Evolutionary conservation across 2,113 vertebrate species (phyloP).

Genomic region (Psilopsiagon aurifrons): DNA sequence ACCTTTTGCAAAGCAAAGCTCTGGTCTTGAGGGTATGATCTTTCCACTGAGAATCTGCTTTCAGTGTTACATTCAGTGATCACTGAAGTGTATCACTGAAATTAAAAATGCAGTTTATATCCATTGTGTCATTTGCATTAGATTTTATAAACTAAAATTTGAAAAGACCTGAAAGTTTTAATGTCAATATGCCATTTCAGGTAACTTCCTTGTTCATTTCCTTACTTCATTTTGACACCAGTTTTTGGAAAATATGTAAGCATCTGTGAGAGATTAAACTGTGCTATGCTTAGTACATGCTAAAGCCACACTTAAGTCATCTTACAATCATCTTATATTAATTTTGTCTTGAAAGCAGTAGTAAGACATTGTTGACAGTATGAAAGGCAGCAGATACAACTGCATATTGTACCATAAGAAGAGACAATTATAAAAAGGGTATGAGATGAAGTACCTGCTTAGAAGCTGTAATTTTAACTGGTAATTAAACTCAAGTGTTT

Average conservation of each 20-base stretch:
- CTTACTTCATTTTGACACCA: neutral
- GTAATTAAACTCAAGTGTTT: conserved; percentile 82
- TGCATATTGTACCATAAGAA: conserved; percentile 70
- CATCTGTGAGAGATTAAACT: neutral
- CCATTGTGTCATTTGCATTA: neutral
- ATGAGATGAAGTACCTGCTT: conserved; percentile 75
- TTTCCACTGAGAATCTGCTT: neutral
- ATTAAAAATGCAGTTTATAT: neutral
- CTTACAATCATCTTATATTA: conserved; percentile 42
- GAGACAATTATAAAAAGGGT: conserved; percentile 73
- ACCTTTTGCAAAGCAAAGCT: neutral
- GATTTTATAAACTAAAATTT: neutral
- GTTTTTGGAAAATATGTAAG: neutral
- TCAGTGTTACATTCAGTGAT: neutral
- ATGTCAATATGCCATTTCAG: neutral
- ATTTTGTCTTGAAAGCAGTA: conserved; percentile 50
- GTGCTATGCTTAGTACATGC: neutral
- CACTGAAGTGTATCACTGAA: neutral
- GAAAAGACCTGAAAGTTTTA: neutral
- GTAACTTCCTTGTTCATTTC: conserved; percentile 15
- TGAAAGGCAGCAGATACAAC: conserved; percentile 66
- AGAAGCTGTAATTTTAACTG: conserved; percentile 75
- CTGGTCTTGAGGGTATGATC: neutral
- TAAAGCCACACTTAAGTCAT: conserved; percentile 41
- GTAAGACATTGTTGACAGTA: conserved; percentile 63